Conservation (phyloP, 2,888 invertebrate genomes). For the Acholoe squamosa region DNA sequence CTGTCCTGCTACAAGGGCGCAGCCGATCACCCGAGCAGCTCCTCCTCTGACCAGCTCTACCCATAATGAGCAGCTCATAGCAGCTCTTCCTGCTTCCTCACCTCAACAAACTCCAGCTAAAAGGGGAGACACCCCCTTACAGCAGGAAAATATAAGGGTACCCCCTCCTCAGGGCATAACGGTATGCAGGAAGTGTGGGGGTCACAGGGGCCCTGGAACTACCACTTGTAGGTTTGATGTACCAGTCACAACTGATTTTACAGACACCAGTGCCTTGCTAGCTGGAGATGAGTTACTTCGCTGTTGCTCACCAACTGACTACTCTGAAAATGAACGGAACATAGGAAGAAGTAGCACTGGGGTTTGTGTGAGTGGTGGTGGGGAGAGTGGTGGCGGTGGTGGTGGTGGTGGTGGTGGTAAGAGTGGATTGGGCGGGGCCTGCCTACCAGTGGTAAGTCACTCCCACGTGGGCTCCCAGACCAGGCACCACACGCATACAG, state of each 20-base stretch:
- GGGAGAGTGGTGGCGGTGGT: background rate
- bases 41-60: background rate
- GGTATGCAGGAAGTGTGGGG: background rate
- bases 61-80: background rate
- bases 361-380: background rate
- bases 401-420: background rate
- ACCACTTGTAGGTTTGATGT: conserved; percentile 17
- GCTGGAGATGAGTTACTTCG: background rate
- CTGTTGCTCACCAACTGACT: background rate
- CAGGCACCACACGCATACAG: background rate
- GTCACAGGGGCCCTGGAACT: background rate
- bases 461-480: background rate
- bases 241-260: conserved; percentile 14
- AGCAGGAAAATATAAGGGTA: background rate
- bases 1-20: no score
- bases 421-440: background rate
- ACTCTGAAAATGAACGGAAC: background rate
- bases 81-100: background rate
- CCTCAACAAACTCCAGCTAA: no score
- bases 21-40: background rate
- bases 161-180: background rate
- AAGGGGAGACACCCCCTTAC: background rate
- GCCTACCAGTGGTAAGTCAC: background rate
- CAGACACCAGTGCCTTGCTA: conserved; percentile 54
- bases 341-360: background rate